These are phyloP conservation scores for Hylyphantes graminicola DNA, from an alignment of 1,140 invertebrate genomes.

Conservation along the genomic window DNA sequence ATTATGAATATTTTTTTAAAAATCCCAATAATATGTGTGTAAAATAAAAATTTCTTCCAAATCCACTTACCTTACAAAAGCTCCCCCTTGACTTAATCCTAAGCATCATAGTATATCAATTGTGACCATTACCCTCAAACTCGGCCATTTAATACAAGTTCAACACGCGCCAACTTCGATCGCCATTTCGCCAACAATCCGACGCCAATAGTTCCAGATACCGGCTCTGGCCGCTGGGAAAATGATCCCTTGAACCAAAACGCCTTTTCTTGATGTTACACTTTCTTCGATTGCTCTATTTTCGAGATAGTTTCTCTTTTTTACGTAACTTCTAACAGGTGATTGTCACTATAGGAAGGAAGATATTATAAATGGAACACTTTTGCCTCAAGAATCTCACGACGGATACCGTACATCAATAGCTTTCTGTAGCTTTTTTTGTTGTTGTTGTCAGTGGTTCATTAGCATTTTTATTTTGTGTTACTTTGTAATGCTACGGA, in stretches of 20 bases:
- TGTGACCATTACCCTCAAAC: constrained; percentile 7
- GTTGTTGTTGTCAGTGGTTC: too few relatives aligned
- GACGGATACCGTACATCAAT: background rate
- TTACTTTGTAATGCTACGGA: too few relatives aligned
- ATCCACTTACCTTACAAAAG: constrained; percentile 15
- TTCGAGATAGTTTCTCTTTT: background rate
- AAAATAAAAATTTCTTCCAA: background rate
- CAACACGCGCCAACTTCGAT: constrained; percentile 27
- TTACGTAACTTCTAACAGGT: constrained; percentile 3
- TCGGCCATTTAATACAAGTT: constrained; percentile 33
- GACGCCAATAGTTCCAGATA: constrained; percentile 1
- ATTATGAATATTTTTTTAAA: background rate
- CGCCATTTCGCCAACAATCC: constrained; percentile 12
- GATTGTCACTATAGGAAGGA: constrained; percentile 23
- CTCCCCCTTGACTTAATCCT: constrained; percentile 38
- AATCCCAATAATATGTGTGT: background rate
- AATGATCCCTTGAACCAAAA: constrained; percentile 22
- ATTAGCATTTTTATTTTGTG: too few relatives aligned
- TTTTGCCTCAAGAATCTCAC: constrained; percentile 17
- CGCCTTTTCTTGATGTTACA: constrained; percentile 17
- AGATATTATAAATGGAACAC: background rate
- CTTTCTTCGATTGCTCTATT: constrained; percentile 35
- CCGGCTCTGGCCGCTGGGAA: constrained; percentile 2
- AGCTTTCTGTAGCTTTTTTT: too few relatives aligned
- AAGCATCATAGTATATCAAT: background rate